These are phyloP conservation scores for Falco columbarius DNA, from an alignment of 2,797 vertebrate species.

Conservation along the genomic window DNA sequence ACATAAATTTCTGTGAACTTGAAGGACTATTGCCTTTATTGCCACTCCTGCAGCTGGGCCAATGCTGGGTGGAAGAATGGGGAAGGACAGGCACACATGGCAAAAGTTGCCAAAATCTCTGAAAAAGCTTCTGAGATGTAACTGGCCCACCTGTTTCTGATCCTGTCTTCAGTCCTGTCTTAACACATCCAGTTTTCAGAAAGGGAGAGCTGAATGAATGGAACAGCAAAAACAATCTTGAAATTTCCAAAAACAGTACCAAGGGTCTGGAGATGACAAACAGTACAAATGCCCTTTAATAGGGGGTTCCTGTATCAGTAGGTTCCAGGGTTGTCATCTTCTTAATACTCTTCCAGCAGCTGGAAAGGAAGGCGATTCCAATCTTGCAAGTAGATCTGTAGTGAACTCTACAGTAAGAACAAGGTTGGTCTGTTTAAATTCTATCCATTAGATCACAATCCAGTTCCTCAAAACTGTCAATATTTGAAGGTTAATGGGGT, in stretches of 20 bases:
- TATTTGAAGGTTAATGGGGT: background rate
- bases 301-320: background rate
- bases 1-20: background rate
- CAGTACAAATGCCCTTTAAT: background rate
- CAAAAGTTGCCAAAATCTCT: background rate
- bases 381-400: background rate
- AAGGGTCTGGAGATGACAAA: background rate
- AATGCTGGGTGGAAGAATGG: fast-evolving
- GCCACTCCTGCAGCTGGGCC: background rate
- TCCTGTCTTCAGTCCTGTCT: background rate
- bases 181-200: background rate
- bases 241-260: background rate
- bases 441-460: background rate
- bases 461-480: background rate
- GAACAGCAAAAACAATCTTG: background rate
- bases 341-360: background rate
- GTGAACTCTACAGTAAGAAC: background rate
- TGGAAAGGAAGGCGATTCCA: background rate
- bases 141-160: background rate
- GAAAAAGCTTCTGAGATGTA: background rate
- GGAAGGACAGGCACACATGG: background rate
- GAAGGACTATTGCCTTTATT: background rate
- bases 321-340: background rate
- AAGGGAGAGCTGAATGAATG: background rate
- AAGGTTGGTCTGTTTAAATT: background rate